phyloP scores from a whole-genome alignment of 2,113 vertebrate genomes.

The Hypanus sabinus region DNA sequence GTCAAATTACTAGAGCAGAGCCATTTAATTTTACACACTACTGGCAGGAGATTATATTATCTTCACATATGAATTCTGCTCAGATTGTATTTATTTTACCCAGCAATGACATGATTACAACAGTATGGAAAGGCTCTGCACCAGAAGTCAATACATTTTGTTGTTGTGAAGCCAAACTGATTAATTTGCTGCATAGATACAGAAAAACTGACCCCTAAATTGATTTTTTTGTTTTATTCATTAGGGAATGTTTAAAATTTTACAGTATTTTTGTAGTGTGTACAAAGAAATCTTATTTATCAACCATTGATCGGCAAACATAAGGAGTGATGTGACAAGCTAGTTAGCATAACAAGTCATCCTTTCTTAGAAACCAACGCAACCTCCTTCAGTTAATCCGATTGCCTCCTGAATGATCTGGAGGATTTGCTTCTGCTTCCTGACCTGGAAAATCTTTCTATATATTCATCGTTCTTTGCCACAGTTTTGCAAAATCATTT shows the following conservation, averaged over 20 bases:
- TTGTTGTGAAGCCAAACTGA: not conserved
- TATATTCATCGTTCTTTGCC: not conserved
- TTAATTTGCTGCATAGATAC: not conserved
- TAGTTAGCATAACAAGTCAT: not conserved
- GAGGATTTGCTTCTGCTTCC: not conserved
- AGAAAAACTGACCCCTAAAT: not conserved
- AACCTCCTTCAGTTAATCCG: not conserved
- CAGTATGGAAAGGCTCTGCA: not conserved
- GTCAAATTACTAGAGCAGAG: not conserved
- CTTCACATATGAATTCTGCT: not conserved
- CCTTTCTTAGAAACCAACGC: not conserved
- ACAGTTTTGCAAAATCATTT: not conserved
- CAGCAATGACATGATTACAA: conserved; percentile 7
- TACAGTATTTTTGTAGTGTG: not conserved
- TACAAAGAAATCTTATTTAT: not conserved
- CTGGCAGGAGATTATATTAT: not conserved
- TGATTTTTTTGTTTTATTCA: not conserved
- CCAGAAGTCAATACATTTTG: not conserved
- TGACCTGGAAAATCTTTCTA: not conserved
- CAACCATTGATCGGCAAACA: not conserved
- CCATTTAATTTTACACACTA: not conserved
- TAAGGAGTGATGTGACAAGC: not conserved
- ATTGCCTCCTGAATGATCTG: not conserved
- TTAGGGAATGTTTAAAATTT: not conserved
- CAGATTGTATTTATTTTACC: not conserved